Evolutionary conservation across 2,113 vertebrate genomes (phyloP).

Genomic region (Macrotis lagotis): DNA sequence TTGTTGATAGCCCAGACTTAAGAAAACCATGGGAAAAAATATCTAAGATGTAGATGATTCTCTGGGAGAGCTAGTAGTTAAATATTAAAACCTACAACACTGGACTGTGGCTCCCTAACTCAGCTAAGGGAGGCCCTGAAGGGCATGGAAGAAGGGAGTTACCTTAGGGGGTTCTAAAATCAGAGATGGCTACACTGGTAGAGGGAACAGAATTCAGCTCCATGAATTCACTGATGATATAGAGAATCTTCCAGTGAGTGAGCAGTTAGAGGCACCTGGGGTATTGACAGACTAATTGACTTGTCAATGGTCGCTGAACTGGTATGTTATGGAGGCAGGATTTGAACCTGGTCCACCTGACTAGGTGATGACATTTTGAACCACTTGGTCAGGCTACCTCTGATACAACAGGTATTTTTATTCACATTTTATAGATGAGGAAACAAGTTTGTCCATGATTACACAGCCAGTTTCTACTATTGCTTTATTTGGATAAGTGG

Average conservation of each 20-base stretch:
- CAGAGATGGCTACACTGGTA: background rate
- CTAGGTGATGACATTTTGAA: background rate
- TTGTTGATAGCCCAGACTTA: background rate
- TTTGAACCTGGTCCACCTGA: background rate
- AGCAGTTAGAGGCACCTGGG: background rate
- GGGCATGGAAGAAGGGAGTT: background rate
- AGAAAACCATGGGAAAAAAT: background rate
- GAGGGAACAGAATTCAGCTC: background rate
- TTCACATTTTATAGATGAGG: background rate
- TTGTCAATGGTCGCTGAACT: background rate
- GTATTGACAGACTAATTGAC: background rate
- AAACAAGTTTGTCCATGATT: background rate
- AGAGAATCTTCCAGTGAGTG: background rate
- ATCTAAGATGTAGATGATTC: background rate
- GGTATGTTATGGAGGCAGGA: background rate
- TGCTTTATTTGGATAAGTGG: background rate
- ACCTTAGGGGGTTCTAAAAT: background rate
- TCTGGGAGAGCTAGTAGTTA: background rate
- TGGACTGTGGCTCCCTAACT: background rate
- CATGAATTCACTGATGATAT: background rate
- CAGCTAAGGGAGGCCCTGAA: background rate
- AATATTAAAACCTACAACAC: background rate
- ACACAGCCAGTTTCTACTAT: background rate
- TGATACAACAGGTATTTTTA: background rate
- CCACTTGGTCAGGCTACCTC: background rate